Evolutionary conservation across 1,140 invertebrate genomes (phyloP).

Genomic region (Cyphomyrmex costatus): DNA sequence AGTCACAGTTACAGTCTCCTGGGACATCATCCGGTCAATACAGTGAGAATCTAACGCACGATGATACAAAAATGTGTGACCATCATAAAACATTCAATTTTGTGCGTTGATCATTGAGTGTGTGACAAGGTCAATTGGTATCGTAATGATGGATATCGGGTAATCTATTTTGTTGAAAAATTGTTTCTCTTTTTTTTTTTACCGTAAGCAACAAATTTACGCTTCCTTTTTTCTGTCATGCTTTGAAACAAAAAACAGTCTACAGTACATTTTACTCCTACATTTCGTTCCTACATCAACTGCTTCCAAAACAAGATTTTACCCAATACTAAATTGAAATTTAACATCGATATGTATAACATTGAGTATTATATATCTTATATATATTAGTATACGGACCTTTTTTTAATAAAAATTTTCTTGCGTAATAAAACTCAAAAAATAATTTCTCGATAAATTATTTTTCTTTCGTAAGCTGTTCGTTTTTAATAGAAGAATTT

Average conservation of each 20-base stretch:
- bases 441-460: conserved; percentile 4
- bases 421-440: conserved; percentile 4
- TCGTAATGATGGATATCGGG: conserved; percentile 62
- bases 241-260: conserved; percentile 54
- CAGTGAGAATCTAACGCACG: conserved; percentile 78
- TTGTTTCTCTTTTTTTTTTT: conserved; percentile 33
- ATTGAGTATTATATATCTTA: background rate
- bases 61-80: conserved; percentile 78
- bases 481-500: background rate
- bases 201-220: conserved; percentile 4
- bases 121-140: conserved; percentile 59
- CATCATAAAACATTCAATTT: conserved; percentile 78
- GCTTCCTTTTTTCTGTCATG: conserved; percentile 6
- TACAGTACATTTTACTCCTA: conserved; percentile 51
- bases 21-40: conserved; percentile 78
- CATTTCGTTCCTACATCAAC: conserved; percentile 22
- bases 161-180: conserved; percentile 61
- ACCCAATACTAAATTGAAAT: background rate
- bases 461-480: background rate
- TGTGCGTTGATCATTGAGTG: conserved; percentile 70
- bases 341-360: background rate
- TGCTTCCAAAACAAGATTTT: conserved; percentile 73
- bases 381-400: background rate
- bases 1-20: conserved; percentile 84
- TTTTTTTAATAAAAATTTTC: background rate